A percentile compares a stretch with the other conserved stretches of the same genome.
phyloP scores from a whole-genome alignment of 2,797 vertebrate species.

The Phrynocephalus guinanensis region DNA sequence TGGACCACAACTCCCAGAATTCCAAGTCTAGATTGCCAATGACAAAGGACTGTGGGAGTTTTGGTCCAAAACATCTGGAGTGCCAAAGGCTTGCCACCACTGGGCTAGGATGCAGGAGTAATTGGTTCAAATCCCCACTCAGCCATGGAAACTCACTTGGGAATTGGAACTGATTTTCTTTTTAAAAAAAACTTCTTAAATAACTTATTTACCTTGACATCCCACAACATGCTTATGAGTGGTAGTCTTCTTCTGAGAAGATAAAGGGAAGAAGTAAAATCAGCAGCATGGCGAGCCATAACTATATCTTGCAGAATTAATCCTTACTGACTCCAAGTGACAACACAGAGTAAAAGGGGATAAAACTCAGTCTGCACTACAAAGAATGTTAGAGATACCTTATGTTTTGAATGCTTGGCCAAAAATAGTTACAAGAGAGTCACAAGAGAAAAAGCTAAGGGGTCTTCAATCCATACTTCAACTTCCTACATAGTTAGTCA shows the following conservation, averaged over 20 bases:
- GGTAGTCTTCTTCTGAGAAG: background rate
- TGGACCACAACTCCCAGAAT: too few relatives aligned
- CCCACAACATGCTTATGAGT: too few relatives aligned
- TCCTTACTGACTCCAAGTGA: background rate
- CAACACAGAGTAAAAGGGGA: background rate
- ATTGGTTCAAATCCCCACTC: too few relatives aligned
- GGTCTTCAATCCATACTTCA: background rate
- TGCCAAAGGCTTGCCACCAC: too few relatives aligned
- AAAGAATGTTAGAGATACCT: background rate
- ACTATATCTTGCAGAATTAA: background rate
- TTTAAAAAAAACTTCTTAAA: too few relatives aligned
- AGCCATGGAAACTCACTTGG: background rate
- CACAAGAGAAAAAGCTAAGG: background rate
- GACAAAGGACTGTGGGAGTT: too few relatives aligned
- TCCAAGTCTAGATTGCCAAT: too few relatives aligned
- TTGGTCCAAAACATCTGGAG: too few relatives aligned
- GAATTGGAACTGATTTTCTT: background rate
- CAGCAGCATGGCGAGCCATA: background rate
- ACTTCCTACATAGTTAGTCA: too few relatives aligned
- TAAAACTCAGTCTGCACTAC: background rate
- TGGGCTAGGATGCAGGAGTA: too few relatives aligned
- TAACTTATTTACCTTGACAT: too few relatives aligned
- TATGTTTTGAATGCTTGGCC: background rate
- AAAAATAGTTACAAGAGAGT: background rate
- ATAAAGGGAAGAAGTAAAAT: background rate